Conservation (phyloP, 2,888 invertebrate species). For the Agelastica alni region DNA sequence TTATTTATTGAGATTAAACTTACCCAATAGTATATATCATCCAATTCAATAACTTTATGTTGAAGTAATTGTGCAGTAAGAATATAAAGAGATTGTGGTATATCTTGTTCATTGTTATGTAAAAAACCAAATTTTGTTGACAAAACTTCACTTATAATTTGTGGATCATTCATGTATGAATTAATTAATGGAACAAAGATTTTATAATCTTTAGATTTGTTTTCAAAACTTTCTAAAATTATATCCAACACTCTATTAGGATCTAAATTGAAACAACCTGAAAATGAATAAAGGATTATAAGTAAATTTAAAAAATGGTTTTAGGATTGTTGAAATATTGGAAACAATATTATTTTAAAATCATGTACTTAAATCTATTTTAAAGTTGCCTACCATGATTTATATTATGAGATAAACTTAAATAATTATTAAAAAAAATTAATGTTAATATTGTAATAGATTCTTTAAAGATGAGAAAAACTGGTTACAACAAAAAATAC, state of each 20-base stretch:
- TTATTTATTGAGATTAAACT: too few species aligned
- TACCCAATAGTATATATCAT: slow-evolving; percentile 91
- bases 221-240: slow-evolving; percentile 95
- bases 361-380: slow-evolving; percentile 1
- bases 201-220: slow-evolving; percentile 74
- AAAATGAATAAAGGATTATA: slow-evolving; percentile 24
- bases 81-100: slow-evolving; percentile 84
- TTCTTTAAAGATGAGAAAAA: too few species aligned
- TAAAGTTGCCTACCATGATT: too few species aligned
- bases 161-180: slow-evolving; percentile 85
- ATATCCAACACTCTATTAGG: slow-evolving; percentile 97
- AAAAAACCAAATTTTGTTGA: slow-evolving; percentile 86
- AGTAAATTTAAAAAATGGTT: slow-evolving; percentile 5
- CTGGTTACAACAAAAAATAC: slow-evolving; percentile 9
- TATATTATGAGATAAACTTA: too few species aligned
- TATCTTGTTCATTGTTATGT: slow-evolving; percentile 68
- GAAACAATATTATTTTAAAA: slow-evolving; percentile 28
- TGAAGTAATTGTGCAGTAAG: slow-evolving; percentile 90
- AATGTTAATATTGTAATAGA: too few species aligned
- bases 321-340: slow-evolving; percentile 4
- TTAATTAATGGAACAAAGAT: slow-evolving; percentile 86
- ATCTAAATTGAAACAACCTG: slow-evolving; percentile 98
- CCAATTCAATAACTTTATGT: slow-evolving; percentile 81
- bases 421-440: too few species aligned
- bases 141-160: slow-evolving; percentile 90